Conservation (phyloP, 2,113 vertebrate genomes). For the Scatophagus argus region DNA sequence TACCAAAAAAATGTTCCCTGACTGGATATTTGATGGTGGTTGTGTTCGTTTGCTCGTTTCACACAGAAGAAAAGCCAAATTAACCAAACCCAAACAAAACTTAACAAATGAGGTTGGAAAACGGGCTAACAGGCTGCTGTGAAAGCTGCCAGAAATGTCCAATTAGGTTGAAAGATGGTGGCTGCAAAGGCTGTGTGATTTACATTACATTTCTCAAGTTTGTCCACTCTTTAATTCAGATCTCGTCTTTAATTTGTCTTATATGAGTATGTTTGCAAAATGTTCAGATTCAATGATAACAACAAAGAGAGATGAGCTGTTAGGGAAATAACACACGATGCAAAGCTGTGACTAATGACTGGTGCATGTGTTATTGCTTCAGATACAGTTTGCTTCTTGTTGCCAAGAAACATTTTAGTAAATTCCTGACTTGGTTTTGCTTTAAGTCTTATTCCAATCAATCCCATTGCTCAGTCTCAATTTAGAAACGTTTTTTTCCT, state of each 20-base stretch:
- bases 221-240: background rate
- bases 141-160: background rate
- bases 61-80: too few relatives aligned
- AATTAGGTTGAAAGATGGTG: background rate
- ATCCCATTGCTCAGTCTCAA: too few relatives aligned
- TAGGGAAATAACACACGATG: background rate
- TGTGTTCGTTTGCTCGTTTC: background rate
- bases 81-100: background rate
- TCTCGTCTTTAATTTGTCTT: background rate
- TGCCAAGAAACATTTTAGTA: background rate
- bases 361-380: background rate
- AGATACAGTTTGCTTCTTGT: background rate
- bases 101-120: background rate
- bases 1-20: background rate
- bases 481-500: background rate
- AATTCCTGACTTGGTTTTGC: background rate
- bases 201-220: background rate
- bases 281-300: background rate
- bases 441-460: rapidly evolving
- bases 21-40: background rate
- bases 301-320: background rate
- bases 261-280: background rate
- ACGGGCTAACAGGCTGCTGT: background rate
- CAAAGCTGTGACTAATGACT: background rate
- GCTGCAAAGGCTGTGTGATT: background rate